Evolutionary conservation across 2,888 invertebrate genomes (phyloP).

Genomic region (Pelosia muscerda): DNA sequence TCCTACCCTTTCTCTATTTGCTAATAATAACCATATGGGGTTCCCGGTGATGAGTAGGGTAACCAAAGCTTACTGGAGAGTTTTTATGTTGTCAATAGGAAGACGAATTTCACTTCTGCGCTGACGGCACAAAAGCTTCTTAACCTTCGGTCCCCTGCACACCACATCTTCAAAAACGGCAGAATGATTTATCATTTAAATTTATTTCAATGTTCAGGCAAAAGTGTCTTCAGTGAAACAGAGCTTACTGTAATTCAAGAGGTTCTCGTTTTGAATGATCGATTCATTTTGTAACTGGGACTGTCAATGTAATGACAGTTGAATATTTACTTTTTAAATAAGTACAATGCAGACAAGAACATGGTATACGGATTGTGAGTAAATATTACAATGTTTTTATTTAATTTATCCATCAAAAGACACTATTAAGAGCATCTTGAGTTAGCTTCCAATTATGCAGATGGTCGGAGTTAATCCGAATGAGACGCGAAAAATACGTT

Average conservation of each 20-base stretch:
- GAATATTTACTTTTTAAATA: neutral
- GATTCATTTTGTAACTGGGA: constrained; percentile 1
- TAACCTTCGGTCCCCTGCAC: no score
- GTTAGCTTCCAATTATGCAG: neutral
- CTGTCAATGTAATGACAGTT: constrained; percentile 9
- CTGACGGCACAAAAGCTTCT: no score
- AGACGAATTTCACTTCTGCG: no score
- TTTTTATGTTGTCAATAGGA: no score
- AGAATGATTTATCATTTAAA: no score
- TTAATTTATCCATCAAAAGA: neutral
- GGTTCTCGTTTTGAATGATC: neutral
- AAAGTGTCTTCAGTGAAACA: constrained; percentile 8
- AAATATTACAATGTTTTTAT: constrained; percentile 2
- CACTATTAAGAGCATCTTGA: neutral
- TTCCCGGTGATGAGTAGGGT: no score
- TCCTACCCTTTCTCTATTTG: no score
- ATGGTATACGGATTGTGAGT: constrained; percentile 45
- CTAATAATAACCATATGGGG: no score
- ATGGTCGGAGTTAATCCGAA: no score
- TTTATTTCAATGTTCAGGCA: neutral
- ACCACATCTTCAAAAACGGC: no score
- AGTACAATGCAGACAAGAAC: neutral
- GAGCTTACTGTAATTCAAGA: neutral
- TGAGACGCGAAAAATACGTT: no score
- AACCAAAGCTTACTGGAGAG: no score